These are phyloP conservation scores for Peromyscus polionotus DNA, from an alignment of 2,113 vertebrate species.

Conservation along the genomic window DNA sequence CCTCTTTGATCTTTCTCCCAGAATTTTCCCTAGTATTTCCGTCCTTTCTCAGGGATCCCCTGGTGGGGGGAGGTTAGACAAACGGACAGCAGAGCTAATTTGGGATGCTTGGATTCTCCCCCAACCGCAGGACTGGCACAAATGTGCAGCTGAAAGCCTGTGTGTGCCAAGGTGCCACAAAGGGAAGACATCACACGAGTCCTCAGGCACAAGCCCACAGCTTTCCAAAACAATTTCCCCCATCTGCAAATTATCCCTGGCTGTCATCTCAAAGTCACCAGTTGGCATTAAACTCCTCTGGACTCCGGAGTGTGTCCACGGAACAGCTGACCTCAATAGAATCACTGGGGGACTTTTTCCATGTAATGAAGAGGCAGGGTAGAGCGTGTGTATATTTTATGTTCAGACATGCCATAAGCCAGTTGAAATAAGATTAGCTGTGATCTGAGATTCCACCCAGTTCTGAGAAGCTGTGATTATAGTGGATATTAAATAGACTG, in stretches of 20 bases:
- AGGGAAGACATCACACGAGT: not conserved
- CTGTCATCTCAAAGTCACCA: not conserved
- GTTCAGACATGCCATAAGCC: not conserved
- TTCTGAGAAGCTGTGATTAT: not conserved
- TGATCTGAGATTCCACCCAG: not conserved
- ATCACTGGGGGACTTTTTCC: not conserved
- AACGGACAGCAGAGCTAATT: not conserved
- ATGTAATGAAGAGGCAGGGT: not conserved
- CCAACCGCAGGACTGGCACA: not conserved
- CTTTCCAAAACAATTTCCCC: not conserved
- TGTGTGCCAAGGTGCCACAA: not conserved
- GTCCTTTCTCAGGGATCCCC: not conserved
- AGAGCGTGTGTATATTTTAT: not conserved
- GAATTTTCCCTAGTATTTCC: not conserved
- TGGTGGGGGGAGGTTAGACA: not conserved
- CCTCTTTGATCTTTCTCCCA: not conserved
- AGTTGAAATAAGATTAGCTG: not conserved
- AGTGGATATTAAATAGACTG: not conserved
- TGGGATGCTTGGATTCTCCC: not conserved
- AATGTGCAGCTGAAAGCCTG: not conserved
- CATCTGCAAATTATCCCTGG: not conserved
- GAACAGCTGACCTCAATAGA: not conserved
- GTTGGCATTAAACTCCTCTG: accelerated
- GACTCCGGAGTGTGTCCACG: not conserved
- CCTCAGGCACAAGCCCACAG: not conserved